phyloP scores from a whole-genome alignment of 2,888 invertebrate species.

The Tridacna gigas region DNA sequence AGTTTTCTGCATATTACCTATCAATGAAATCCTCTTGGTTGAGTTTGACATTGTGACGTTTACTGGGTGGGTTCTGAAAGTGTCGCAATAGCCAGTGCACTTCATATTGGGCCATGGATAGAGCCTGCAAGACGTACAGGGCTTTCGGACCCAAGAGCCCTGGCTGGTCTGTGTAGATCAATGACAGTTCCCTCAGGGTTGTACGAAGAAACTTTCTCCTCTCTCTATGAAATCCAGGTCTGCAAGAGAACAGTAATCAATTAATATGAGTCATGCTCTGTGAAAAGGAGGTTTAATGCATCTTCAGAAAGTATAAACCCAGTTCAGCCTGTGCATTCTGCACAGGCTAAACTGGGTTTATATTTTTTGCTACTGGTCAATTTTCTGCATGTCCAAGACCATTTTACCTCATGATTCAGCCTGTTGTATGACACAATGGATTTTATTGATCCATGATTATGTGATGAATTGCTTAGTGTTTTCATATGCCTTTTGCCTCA shows the following conservation, averaged over 20 bases:
- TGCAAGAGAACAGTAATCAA: constrained; percentile 70
- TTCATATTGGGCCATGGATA: constrained; percentile 98
- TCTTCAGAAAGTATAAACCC: no score
- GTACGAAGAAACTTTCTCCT: constrained; percentile 97
- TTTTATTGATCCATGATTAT: no score
- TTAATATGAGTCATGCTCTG: no score
- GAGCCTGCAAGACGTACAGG: constrained; percentile 96
- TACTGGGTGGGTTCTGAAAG: constrained; percentile 95
- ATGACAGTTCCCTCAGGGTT: constrained; percentile 96
- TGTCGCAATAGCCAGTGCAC: constrained; percentile 97
- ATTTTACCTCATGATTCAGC: no score
- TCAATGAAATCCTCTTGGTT: constrained; percentile 90
- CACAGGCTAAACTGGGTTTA: no score
- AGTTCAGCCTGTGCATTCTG: no score
- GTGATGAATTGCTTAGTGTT: no score
- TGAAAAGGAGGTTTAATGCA: no score
- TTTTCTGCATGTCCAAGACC: no score
- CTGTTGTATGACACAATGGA: no score
- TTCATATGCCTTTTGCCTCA: no score
- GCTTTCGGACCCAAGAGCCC: constrained; percentile 99
- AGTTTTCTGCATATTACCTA: constrained; percentile 79
- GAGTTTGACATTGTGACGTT: constrained; percentile 80
- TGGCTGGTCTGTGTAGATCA: constrained; percentile 98
- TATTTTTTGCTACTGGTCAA: no score
- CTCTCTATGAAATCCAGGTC: constrained; percentile 95